Evolutionary conservation across 2,797 vertebrate species (phyloP).

Genomic region (Chloroceryle amazona): DNA sequence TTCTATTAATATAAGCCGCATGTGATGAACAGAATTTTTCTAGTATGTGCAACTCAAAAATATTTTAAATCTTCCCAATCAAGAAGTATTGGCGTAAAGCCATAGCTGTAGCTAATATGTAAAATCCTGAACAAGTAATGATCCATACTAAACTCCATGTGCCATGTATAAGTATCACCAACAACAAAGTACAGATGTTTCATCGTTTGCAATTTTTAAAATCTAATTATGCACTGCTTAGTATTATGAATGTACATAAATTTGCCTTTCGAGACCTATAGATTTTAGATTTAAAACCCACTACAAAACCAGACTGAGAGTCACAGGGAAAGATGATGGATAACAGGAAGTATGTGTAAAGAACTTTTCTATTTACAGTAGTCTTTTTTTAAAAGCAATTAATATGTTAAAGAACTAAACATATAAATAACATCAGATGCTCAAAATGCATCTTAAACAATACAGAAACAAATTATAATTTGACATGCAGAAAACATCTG

Average conservation of each 20-base stretch:
- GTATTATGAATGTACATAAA: conserved; percentile 49
- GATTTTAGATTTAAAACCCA: background rate
- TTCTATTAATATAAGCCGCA: background rate
- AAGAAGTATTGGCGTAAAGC: background rate
- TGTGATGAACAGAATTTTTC: background rate
- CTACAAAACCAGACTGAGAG: background rate
- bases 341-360: conserved; percentile 2
- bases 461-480: background rate
- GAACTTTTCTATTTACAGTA: background rate
- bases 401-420: background rate
- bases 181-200: conserved; percentile 1
- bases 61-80: conserved; percentile 4
- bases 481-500: background rate
- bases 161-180: conserved; percentile 54
- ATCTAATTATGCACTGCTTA: conserved; percentile 26
- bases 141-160: conserved; percentile 24
- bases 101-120: background rate
- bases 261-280: conserved; percentile 22
- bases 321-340: background rate
- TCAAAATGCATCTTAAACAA: background rate
- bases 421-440: background rate
- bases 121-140: conserved; percentile 59
- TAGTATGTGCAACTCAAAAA: conserved; percentile 22
- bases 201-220: conserved; percentile 2
- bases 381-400: background rate